Base-by-base conservation (phyloP, 1,140 invertebrate genomes). In the Solen grandis region DNA sequence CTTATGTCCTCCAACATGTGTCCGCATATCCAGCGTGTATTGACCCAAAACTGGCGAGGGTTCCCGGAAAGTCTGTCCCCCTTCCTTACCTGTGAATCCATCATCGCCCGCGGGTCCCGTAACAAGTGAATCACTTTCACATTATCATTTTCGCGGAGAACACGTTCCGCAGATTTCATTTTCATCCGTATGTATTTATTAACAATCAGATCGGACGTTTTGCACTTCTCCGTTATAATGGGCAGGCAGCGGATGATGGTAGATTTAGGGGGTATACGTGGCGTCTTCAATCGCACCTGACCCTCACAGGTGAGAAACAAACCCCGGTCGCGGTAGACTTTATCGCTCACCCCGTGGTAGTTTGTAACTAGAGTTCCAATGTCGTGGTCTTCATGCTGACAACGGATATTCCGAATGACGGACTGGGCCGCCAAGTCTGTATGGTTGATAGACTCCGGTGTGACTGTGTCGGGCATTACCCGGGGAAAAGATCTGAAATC, bases 41-140 rank as follows among this genome's bases (percentile, higher is more conserved):
- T 8, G 19, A 5, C 55, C 25, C 27, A 2, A 38, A 76, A 76
- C 0, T 22, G 0, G 19, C 19, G 19, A 36, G 41, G 29, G 29
- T 5, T 22, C 13, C 13, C 33, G 4, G 66, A 41, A 36, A 27
- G 16, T 63, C 65, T 65, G 27, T 76, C 74, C 27, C 66, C 55
- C 59, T 63, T 76, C 16, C 74, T 41, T 22, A 76, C 16, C 41
- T 76, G 59, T 27, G 74, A 76, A 38, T 76, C 74, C 59, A 76
- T 52, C 74, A 76, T 76, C 0, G 74, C 60, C 25, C 74, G 35
- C n/a, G 74, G 74, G 66, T 76, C 74, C 41, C 74, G 41, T 2
- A 76, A 29, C 41, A 76, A 52, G 41, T 76, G 74, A 35, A 76
- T 66, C 2, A 76, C 35, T 13, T 46, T 36, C 19, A 66, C 25